Percentiles rank a stretch among this genome's conserved stretches.
phyloP scores from a whole-genome alignment of 2,797 vertebrate species.

The Sebastes cheni region DNA sequence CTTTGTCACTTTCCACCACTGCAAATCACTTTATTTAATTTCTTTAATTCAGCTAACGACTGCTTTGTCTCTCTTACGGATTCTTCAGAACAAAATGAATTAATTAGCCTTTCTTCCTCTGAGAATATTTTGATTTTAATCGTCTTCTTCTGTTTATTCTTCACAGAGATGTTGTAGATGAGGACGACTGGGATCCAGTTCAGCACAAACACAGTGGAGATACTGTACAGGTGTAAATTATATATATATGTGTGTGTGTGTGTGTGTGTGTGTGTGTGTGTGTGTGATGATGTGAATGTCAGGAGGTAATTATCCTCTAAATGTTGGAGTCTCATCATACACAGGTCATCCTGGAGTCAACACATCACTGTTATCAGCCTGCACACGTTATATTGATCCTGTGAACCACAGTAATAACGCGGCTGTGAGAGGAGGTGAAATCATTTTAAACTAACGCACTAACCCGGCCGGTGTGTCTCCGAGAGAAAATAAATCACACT shows the following conservation, averaged over 20 bases:
- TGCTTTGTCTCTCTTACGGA: too few species aligned
- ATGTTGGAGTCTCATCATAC: not conserved
- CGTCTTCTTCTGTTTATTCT: not conserved
- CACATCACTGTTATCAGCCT: constrained; percentile 7
- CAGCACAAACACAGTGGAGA: too few species aligned
- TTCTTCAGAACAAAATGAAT: too few species aligned
- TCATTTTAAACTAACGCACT: not conserved
- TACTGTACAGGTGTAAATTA: not conserved
- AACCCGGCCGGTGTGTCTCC: not conserved
- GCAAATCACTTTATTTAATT: too few species aligned
- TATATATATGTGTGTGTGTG: not conserved
- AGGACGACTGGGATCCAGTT: not conserved
- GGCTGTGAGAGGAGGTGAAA: not conserved
- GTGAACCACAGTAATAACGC: not conserved
- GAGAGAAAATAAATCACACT: constrained; percentile 10
- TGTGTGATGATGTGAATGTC: not conserved
- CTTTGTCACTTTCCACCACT: too few species aligned
- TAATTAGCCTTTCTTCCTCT: too few species aligned
- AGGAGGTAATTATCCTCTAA: constrained; percentile 4
- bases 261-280: not conserved
- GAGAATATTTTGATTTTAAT: not conserved
- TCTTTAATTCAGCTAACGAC: too few species aligned
- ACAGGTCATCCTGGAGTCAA: constrained; percentile 19
- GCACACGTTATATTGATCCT: constrained; percentile 24
- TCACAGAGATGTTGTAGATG: not conserved